Conservation (phyloP, 1,140 invertebrate species). For the Ceratoteleas bidentatus region DNA sequence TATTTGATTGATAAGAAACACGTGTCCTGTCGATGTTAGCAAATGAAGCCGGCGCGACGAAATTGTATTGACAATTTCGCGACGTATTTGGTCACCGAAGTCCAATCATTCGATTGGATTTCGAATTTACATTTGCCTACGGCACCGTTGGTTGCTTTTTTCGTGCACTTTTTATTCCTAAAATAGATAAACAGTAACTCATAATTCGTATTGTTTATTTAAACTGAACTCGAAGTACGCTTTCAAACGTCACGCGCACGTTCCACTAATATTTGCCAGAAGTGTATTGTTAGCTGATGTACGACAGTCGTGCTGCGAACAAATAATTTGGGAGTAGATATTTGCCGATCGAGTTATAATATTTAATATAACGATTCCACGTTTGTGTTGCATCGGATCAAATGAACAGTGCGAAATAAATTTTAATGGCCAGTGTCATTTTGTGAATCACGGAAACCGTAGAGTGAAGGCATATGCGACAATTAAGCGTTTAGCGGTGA, state of each 20-base stretch:
- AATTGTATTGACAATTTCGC: slow-evolving; percentile 57
- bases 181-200: slow-evolving; percentile 65
- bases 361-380: slow-evolving; percentile 58
- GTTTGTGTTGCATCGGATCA: slow-evolving; percentile 41
- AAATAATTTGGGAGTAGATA: slow-evolving; percentile 60
- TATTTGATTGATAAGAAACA: slow-evolving; percentile 39
- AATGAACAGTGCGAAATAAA: slow-evolving; percentile 47
- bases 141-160: slow-evolving; percentile 22
- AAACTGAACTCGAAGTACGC: slow-evolving; percentile 43
- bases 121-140: slow-evolving; percentile 59
- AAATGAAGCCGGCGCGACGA: slow-evolving; percentile 35
- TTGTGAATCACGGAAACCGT: too few species aligned
- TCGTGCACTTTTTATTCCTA: slow-evolving; percentile 47
- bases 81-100: slow-evolving; percentile 52
- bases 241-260: slow-evolving; percentile 65
- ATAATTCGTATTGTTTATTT: slow-evolving; percentile 69
- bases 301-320: slow-evolving; percentile 53
- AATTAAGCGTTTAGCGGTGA: too few species aligned
- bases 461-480: too few species aligned
- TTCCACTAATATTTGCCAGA: slow-evolving; percentile 74
- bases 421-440: too few species aligned
- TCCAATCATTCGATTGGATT: too few species aligned
- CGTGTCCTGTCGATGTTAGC: slow-evolving; percentile 21
- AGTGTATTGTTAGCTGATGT: slow-evolving; percentile 66
- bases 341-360: slow-evolving; percentile 65